Evolutionary conservation across 2,797 vertebrate species (phyloP).

Genomic region (Onychomys leucogaster): DNA sequence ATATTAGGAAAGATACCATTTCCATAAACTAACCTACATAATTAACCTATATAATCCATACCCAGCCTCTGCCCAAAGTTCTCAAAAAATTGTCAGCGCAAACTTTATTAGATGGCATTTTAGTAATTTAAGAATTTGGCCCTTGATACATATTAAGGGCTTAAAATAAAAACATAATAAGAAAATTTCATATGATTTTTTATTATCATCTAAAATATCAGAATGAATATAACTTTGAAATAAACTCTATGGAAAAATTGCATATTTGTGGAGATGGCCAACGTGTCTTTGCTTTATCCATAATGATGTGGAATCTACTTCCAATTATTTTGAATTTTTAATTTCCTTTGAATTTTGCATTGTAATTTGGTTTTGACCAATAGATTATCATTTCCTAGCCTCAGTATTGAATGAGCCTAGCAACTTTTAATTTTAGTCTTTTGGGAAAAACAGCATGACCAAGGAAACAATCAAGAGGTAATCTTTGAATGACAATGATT

Average conservation of each 20-base stretch:
- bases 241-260: background rate
- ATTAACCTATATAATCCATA: background rate
- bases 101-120: background rate
- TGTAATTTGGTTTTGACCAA: slow-evolving; percentile 39
- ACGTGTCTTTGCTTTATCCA: background rate
- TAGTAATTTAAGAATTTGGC: slow-evolving; percentile 52
- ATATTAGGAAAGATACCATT: slow-evolving; percentile 31
- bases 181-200: background rate
- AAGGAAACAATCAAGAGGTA: background rate
- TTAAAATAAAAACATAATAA: slow-evolving; percentile 47
- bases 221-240: slow-evolving; percentile 44
- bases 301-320: background rate
- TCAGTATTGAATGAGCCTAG: background rate
- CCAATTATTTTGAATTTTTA: background rate
- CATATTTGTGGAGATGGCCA: background rate
- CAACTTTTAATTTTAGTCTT: slow-evolving; percentile 25
- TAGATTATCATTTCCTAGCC: background rate
- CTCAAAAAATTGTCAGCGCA: background rate
- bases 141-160: background rate
- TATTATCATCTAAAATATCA: slow-evolving; percentile 38
- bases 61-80: background rate
- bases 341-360: background rate
- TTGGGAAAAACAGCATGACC: background rate
- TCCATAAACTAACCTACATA: background rate
- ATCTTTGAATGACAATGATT: background rate